Evolutionary conservation across 92 coral and sea anemone species (phyloP), one percentile per base, ranked within the genome.

Genomic region (Desmophyllum pertusum): DNA sequence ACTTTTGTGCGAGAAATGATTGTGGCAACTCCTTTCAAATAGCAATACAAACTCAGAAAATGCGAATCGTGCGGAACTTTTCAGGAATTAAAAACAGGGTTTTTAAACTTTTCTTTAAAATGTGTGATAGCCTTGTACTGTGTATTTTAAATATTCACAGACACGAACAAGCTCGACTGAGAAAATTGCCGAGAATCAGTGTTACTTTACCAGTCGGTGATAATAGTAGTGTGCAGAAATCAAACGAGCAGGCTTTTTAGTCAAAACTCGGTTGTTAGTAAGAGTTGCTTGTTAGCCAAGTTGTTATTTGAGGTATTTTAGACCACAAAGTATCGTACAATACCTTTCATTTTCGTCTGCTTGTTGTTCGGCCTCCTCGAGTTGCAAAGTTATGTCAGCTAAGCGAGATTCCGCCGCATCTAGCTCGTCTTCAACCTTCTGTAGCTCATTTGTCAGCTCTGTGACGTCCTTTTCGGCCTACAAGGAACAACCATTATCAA

Each of bases 331-430:
- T 55, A 64, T 91, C 62, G 41, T 10, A 73, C 91, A 23, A 68
- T 31, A 97, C 98, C 99, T 88, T 76, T 94, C 99, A 62, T 94
- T 97, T 79, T 97, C 99, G 46, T 97, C 99, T 25, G 98, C 97
- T 81, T 87, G 92, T 70, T 88, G 86, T 83, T 97, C 99, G 33
- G 95, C 94, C 27, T 87, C 86, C 31, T 88, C 84, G 14, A 97
- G 88, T 66, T 89, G 83, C 73, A 74, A 80, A 57, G 51, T 75
- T 10, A 89, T 85, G 21, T 92, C 97, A 50, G 99, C 95, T 51
- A 97, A 89, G 21, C 88, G 83, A 14, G 99, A 97, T 90, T 97
- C 99, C 5, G 94, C 93, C 11, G 95, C 91, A 67, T 97, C 99
- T 31, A 97, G 79, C 43, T 97, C 95, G 39, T 97, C 99, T 75